phyloP scores from a whole-genome alignment of 2,888 invertebrate genomes.

The Pachliopta kotzebuea region DNA sequence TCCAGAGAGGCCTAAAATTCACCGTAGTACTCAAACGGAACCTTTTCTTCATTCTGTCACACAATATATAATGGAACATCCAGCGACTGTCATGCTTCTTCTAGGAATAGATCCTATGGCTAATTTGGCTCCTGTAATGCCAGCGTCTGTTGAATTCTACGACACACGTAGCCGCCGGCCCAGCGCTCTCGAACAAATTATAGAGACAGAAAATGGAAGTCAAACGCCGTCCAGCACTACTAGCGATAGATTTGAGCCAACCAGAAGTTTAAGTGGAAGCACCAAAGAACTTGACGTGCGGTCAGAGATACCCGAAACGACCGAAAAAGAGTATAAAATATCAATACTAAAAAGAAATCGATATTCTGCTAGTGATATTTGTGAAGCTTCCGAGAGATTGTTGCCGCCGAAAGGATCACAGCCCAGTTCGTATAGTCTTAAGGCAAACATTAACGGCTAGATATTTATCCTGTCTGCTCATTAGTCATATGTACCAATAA shows the following conservation, averaged over 20 bases:
- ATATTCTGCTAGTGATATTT: slow-evolving; percentile 86
- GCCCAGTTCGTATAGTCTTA: slow-evolving; percentile 84
- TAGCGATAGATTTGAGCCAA: slow-evolving; percentile 60
- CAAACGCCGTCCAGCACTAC: slow-evolving; percentile 68
- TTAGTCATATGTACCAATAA: slow-evolving; percentile 40
- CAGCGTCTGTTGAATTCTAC: slow-evolving; percentile 71
- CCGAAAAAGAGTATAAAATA: slow-evolving; percentile 50
- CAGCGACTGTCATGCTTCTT: slow-evolving; percentile 85
- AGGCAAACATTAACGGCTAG: slow-evolving; percentile 77
- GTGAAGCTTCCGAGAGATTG: slow-evolving; percentile 78
- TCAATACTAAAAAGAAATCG: slow-evolving; percentile 74
- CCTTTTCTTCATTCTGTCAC: slow-evolving; percentile 81
- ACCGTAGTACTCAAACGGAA: slow-evolving; percentile 83
- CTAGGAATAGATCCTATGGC: slow-evolving; percentile 85
- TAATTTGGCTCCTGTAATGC: slow-evolving; percentile 60
- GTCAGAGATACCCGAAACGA: slow-evolving; percentile 59
- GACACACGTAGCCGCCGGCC: slow-evolving; percentile 63
- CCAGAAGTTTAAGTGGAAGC: slow-evolving; percentile 59
- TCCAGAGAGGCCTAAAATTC: slow-evolving; percentile 63
- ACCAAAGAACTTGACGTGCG: slow-evolving; percentile 53
- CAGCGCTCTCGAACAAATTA: slow-evolving; percentile 68
- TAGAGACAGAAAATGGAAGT: slow-evolving; percentile 69
- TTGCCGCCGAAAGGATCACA: slow-evolving; percentile 78
- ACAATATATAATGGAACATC: slow-evolving; percentile 86
- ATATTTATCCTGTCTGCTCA: slow-evolving; percentile 67